Evolutionary conservation across 1,140 invertebrate species (phyloP), one percentile per base, ranked within the genome.

Genomic region (Drosophila truncata): DNA sequence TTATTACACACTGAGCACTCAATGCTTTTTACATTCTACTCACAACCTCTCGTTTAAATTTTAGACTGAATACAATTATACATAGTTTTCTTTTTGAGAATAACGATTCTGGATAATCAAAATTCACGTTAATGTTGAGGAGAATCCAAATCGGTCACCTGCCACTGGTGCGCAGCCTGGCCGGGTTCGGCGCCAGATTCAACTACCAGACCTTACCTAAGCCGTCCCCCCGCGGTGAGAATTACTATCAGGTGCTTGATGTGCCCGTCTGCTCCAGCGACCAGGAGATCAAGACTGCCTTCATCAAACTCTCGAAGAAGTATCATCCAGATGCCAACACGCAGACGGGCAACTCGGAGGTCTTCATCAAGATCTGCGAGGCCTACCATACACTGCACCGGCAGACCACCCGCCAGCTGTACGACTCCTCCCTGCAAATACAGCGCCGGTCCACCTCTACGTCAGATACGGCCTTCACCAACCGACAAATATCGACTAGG

Each of bases 241-340:
- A 57, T 58, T 74, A 74, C 18, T 88, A 88, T 42, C 74, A 88
- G 46, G 78, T 85, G 29, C 81, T 88, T 10, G 76, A 90, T 4
- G 60, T 88, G 25, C 65, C 73, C 0, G 23, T 23, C 9, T 58
- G 74, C 11, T 76, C 69, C 27, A 81, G 41, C 9, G 46, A 52
- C n/a, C 41, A 66, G 41, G 66, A 85, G 27, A 90, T 88, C 11
- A 81, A 72, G 29, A n/a, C 20, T 6, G 85, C 85, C 23, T 88
- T 69, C 18, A 73, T 88, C 0, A 62, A 81, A 20, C 52, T 88
- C 11, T 84, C 85, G 0, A 88, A 88, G 23, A 84, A 72, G 23
- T 90, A 85, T 29, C 85, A 88, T 67, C 85, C 85, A 18, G 85
- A 88, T 39, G 50, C 42, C 2, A 79, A 71, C 16, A 31, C 33